A percentile compares a stretch with the other conserved stretches of the same genome.
Conservation (phyloP, 1,140 invertebrate species). For the Onthophagus taurus region DNA sequence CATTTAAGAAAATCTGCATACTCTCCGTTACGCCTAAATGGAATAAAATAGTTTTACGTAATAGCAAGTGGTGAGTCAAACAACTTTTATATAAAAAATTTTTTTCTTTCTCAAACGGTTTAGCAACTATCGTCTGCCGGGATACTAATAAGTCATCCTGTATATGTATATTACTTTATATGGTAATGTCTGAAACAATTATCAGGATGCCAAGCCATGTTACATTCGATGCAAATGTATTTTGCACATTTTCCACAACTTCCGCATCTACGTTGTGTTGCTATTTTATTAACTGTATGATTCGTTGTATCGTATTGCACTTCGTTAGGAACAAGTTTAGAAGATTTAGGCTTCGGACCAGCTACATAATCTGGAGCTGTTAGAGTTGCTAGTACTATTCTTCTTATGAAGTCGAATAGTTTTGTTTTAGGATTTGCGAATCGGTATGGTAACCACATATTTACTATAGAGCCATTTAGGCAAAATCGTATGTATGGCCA, state of each 20-base stretch:
- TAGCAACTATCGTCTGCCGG: too few species aligned
- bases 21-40: too few species aligned
- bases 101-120: too few species aligned
- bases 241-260: constrained; percentile 13
- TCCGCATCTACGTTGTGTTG: constrained; percentile 13
- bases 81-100: too few species aligned
- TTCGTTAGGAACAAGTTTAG: constrained; percentile 3
- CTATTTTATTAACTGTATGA: constrained; percentile 5
- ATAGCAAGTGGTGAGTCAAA: too few species aligned
- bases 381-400: constrained; percentile 8
- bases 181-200: constrained; percentile 5
- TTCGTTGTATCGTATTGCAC: constrained; percentile 12
- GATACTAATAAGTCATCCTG: too few species aligned
- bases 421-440: constrained; percentile 6
- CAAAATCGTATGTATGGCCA: constrained; percentile 14
- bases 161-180: too few species aligned
- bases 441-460: constrained; percentile 11
- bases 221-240: constrained; percentile 13
- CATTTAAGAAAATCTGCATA: too few species aligned
- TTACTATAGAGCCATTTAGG: constrained; percentile 11
- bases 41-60: too few species aligned
- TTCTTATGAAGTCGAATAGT: constrained; percentile 9
- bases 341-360: constrained; percentile 4
- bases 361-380: constrained; percentile 4
- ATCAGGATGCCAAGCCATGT: constrained; percentile 14